Conservation (phyloP, 2,797 vertebrate species). For the Ctenochaetus hawaiiensis region DNA sequence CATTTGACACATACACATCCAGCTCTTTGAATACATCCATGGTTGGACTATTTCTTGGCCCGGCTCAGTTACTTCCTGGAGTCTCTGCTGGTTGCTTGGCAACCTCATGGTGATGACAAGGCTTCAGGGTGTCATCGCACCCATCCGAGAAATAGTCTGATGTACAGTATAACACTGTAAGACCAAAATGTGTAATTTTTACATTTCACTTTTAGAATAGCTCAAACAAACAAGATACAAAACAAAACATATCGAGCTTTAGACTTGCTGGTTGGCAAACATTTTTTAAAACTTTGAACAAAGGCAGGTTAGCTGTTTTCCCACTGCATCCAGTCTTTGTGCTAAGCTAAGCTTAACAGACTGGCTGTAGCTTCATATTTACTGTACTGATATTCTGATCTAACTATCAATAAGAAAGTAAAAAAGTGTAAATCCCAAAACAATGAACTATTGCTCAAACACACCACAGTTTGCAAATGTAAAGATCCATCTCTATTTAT, state of each 20-base stretch:
- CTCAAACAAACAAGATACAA: neutral
- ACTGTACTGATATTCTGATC: neutral
- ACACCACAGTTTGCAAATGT: neutral
- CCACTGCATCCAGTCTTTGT: neutral
- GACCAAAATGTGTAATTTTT: neutral
- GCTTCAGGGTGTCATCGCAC: neutral
- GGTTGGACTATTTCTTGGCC: neutral
- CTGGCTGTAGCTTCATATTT: neutral
- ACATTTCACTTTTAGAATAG: neutral
- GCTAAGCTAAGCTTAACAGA: neutral
- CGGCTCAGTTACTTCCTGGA: conserved; percentile 1
- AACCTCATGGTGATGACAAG: conserved; percentile 8
- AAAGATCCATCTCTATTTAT: neutral
- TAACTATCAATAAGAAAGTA: neutral
- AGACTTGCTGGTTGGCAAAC: neutral
- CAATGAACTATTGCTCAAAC: conserved; percentile 6
- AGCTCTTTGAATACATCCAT: neutral
- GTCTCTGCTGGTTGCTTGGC: neutral
- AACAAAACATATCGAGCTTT: neutral
- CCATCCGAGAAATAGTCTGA: neutral
- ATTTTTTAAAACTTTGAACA: neutral
- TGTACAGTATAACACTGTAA: neutral
- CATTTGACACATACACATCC: neutral
- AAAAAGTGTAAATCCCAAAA: neutral
- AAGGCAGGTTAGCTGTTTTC: neutral